phyloP scores from a whole-genome alignment of 2,888 invertebrate species.

The Baccha elongata region DNA sequence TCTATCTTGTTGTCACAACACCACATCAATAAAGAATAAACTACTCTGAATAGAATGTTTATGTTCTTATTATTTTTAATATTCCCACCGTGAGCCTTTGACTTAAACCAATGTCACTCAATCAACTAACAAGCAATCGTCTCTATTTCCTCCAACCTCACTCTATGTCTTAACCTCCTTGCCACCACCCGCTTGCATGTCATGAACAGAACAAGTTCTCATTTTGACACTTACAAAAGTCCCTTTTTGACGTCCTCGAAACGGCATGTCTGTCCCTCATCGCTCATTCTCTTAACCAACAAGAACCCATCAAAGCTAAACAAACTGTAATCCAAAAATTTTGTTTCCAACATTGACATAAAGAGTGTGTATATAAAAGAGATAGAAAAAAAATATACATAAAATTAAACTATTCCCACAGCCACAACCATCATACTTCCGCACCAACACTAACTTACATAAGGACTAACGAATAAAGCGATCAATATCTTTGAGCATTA shows the following conservation, averaged over 20 bases:
- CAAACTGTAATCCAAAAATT: slow-evolving; percentile 22
- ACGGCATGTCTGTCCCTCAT: slow-evolving; percentile 18
- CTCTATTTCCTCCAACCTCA: not conserved
- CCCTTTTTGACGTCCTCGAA: slow-evolving; percentile 1
- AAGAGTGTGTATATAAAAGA: not conserved
- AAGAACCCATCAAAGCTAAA: slow-evolving; percentile 31
- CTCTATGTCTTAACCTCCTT: not conserved
- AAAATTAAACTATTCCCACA: not conserved
- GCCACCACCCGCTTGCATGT: slow-evolving; percentile 12
- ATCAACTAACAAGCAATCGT: slow-evolving; percentile 32
- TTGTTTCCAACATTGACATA: slow-evolving; percentile 23
- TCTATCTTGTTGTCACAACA: slow-evolving; percentile 2
- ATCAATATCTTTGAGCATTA: slow-evolving; percentile 36
- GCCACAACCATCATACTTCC: not conserved
- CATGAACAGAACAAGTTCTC: slow-evolving; percentile 35
- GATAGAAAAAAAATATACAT: not conserved
- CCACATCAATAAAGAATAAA: slow-evolving; percentile 11
- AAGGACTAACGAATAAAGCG: slow-evolving; percentile 20
- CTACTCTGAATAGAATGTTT: slow-evolving; percentile 4
- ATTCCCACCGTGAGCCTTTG: slow-evolving; percentile 13
- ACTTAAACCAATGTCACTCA: slow-evolving; percentile 29
- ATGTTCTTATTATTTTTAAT: slow-evolving; percentile 25
- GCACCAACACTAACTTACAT: not conserved
- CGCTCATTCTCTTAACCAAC: slow-evolving; percentile 24
- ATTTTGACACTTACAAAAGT: slow-evolving; percentile 32